Percentiles rank a stretch among this genome's conserved stretches.
Conservation (phyloP, 1,140 invertebrate genomes). For the Brachionus calyciflorus region DNA sequence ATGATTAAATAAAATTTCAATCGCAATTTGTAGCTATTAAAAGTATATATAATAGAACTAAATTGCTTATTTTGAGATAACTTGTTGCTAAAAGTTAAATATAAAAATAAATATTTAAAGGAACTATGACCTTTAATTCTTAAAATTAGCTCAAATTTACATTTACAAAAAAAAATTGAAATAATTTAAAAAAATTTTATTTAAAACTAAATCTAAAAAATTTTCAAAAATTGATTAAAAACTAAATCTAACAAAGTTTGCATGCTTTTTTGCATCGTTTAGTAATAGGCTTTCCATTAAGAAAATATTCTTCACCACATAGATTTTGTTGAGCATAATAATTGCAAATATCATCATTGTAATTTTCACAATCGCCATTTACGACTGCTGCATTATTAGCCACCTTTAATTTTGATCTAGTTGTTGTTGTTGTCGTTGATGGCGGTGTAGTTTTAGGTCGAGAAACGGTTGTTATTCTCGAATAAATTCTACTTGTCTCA, state of each 20-base stretch:
- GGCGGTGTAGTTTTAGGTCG: background rate
- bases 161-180: too few species aligned
- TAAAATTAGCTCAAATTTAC: too few species aligned
- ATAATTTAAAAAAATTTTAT: too few species aligned
- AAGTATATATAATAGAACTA: too few species aligned
- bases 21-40: too few species aligned
- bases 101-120: too few species aligned
- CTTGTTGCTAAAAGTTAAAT: too few species aligned
- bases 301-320: constrained; percentile 14
- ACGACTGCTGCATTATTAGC: background rate
- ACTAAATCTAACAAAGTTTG: background rate
- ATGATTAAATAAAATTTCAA: too few species aligned
- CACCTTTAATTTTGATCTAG: background rate
- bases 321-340: constrained; percentile 15
- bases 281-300: constrained; percentile 32
- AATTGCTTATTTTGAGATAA: too few species aligned
- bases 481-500: background rate
- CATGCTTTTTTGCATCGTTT: constrained; percentile 17
- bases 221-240: too few species aligned
- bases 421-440: background rate
- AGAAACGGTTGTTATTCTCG: background rate
- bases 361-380: background rate
- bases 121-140: too few species aligned
- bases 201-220: too few species aligned
- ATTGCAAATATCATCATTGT: constrained; percentile 24